Conservation (phyloP, 2,113 vertebrate genomes). For the Poecile atricapillus region DNA sequence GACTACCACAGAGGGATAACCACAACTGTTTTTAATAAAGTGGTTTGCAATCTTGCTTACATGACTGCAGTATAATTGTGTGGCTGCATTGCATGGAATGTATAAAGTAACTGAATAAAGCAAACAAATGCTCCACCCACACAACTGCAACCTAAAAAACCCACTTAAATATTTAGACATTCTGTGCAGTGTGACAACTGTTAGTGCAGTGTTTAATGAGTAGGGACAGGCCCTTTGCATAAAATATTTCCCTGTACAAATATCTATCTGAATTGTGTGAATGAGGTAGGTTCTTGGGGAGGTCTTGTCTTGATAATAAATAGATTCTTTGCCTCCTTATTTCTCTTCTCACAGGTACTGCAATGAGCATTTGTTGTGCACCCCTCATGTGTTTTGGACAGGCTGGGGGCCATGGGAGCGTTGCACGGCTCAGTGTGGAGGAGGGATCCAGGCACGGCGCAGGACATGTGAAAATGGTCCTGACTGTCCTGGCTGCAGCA, state of each 20-base stretch:
- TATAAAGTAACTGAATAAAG: neutral
- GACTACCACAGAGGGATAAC: neutral
- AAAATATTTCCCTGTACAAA: slow-evolving; percentile 15
- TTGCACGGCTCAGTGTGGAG: slow-evolving; percentile 91
- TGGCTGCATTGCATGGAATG: neutral
- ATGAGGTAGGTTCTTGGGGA: neutral
- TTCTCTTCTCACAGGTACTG: slow-evolving; percentile 83
- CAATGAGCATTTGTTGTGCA: slow-evolving; percentile 93
- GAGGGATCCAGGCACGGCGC: slow-evolving; percentile 90
- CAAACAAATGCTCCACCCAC: neutral
- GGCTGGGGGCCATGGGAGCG: slow-evolving; percentile 96
- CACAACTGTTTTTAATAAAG: neutral
- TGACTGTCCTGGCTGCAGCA: slow-evolving; percentile 88
- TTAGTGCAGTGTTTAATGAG: neutral
- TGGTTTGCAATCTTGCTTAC: neutral
- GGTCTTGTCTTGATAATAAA: neutral
- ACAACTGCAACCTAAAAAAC: neutral
- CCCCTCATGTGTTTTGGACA: slow-evolving; percentile 93
- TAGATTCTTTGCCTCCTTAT: neutral
- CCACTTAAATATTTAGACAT: neutral
- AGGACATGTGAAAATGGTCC: slow-evolving; percentile 93
- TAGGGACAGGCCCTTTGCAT: neutral
- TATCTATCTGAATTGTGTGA: neutral
- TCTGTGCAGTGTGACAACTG: neutral
- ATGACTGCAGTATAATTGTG: accelerated